phyloP scores from a whole-genome alignment of 2,888 invertebrate species.

The Rhagophthalmus giganteus region DNA sequence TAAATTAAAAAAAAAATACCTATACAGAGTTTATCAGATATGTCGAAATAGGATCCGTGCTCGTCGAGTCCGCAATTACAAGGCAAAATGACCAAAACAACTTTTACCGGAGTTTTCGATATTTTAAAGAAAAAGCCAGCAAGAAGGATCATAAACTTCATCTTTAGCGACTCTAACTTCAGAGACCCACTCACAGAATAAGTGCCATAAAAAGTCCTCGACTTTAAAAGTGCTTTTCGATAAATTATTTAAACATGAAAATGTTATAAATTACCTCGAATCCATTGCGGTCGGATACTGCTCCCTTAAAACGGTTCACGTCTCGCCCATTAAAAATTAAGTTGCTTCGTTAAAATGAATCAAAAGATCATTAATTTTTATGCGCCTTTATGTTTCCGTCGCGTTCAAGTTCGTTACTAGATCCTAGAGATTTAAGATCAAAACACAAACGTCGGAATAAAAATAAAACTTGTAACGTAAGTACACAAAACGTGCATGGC shows the following conservation, averaged over 20 bases:
- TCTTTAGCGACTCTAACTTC: conserved; percentile 47
- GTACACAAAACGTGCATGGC: conserved; percentile 38
- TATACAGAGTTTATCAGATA: not conserved
- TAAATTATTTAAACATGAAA: conserved; percentile 53
- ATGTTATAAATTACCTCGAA: conserved; percentile 49
- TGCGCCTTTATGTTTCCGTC: conserved; percentile 6
- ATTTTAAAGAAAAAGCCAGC: conserved; percentile 43
- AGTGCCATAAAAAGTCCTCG: conserved; percentile 50
- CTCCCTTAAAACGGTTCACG: conserved; percentile 39
- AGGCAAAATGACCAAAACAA: conserved; percentile 21
- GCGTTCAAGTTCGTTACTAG: conserved; percentile 14
- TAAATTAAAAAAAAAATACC: not conserved
- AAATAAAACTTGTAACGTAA: conserved; percentile 14
- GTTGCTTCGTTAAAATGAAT: conserved; percentile 33
- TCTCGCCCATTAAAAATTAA: conserved; percentile 39
- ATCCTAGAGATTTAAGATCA: conserved; percentile 7
- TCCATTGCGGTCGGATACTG: conserved; percentile 36
- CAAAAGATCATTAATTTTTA: conserved; percentile 26
- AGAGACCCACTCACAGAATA: conserved; percentile 44
- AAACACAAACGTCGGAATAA: conserved; percentile 15
- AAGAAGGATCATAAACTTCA: conserved; percentile 46
- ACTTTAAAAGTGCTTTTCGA: conserved; percentile 52
- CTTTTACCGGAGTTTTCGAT: conserved; percentile 37
- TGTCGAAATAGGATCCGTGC: not conserved
- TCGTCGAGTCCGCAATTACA: too few species aligned